Evolutionary conservation across 37 sponge, comb jelly and placozoan species (phyloP).

Genomic region (Geodia barretti): DNA sequence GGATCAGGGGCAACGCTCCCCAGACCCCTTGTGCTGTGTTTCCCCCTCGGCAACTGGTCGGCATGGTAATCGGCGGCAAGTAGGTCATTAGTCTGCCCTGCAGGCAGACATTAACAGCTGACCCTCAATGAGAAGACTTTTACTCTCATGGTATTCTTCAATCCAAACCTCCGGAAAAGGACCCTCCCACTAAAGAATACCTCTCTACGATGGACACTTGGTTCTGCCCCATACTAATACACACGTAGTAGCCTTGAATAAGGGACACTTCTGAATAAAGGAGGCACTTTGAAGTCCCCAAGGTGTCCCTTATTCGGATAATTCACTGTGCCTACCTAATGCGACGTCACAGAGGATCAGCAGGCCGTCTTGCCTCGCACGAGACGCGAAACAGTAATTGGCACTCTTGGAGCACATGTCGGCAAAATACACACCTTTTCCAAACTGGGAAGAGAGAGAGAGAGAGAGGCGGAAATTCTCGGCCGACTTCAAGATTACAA

Average conservation of each 20-base stretch:
- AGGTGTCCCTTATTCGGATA: not conserved
- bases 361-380: slow-evolving; percentile 73
- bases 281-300: slow-evolving; percentile 17
- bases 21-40: slow-evolving; percentile 82
- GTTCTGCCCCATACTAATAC: no score
- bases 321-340: not conserved
- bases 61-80: slow-evolving; percentile 88
- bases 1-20: slow-evolving; percentile 88
- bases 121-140: no score
- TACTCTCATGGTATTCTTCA: no score
- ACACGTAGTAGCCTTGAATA: no score
- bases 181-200: no score
- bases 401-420: slow-evolving; percentile 98
- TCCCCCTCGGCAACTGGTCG: slow-evolving; percentile 81
- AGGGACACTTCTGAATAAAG: no score
- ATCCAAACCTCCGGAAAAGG: no score
- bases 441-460: slow-evolving; percentile 69
- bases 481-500: no score
- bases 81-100: slow-evolving; percentile 85
- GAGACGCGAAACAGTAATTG: slow-evolving; percentile 95
- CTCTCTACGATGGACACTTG: no score
- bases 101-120: no score
- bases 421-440: slow-evolving; percentile 98
- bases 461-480: not conserved
- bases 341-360: slow-evolving; percentile 87